Conservation (phyloP, 2,113 vertebrate genomes). For the Crotalus tigris region DNA sequence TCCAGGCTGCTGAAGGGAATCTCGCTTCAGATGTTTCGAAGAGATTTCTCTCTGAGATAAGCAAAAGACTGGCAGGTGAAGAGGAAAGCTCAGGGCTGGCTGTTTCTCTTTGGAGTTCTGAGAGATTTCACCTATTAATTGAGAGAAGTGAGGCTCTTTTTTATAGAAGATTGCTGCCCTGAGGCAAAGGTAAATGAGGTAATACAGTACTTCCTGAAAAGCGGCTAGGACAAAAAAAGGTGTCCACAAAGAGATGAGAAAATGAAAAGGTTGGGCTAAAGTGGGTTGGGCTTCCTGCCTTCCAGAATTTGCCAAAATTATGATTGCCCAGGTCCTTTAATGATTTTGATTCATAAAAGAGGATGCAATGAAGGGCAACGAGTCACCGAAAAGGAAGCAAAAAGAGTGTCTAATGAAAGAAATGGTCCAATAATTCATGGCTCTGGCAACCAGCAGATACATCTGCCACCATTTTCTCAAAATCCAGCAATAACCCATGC, state of each 20-base stretch:
- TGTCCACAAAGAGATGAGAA: neutral
- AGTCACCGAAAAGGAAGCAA: neutral
- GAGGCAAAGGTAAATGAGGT: neutral
- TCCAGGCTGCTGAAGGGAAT: neutral
- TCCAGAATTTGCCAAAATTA: neutral
- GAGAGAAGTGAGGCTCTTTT: neutral
- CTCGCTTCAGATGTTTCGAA: neutral
- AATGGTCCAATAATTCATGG: neutral
- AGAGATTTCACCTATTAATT: neutral
- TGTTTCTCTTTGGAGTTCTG: neutral
- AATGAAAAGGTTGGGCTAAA: neutral
- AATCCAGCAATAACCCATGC: neutral
- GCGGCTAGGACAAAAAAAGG: neutral
- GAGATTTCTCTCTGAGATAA: neutral
- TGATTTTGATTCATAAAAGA: neutral
- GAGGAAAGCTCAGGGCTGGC: neutral
- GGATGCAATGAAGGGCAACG: neutral
- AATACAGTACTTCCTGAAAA: neutral
- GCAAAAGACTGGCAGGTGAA: neutral
- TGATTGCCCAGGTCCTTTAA: neutral
- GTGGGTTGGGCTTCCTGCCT: neutral
- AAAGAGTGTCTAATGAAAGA: neutral
- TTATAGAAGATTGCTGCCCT: neutral
- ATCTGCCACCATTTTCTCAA: neutral
- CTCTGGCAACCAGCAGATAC: neutral